Evolutionary conservation across 2,888 invertebrate genomes (phyloP).

Genomic region (Drosophila kokeensis): DNA sequence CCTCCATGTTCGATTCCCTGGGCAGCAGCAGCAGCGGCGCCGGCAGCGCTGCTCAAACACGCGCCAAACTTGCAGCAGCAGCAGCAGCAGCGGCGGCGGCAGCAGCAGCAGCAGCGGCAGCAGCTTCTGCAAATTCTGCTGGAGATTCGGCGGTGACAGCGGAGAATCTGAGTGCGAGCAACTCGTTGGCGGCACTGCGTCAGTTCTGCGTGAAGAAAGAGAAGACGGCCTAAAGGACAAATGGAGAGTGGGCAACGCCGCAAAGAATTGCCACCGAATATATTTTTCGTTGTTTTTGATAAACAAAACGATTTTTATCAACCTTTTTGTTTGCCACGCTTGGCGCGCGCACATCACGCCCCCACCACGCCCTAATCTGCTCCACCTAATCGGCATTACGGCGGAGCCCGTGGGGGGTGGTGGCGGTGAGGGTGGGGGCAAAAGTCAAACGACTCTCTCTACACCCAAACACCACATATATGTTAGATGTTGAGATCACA

Average conservation of each 20-base stretch:
- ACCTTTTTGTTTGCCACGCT: constrained; percentile 78
- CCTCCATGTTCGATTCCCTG: constrained; percentile 95
- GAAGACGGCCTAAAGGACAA: constrained; percentile 83
- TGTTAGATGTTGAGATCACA: constrained; percentile 4
- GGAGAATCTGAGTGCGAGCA: constrained; percentile 87
- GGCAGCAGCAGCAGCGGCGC: constrained; percentile 83
- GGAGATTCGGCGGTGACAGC: constrained; percentile 67
- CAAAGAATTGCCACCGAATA: constrained; percentile 56
- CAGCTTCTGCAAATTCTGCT: background rate
- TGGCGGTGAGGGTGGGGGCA: constrained; percentile 1
- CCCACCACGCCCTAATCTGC: background rate
- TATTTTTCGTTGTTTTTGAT: constrained; percentile 75
- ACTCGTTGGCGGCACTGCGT: constrained; percentile 97
- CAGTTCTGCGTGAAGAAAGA: constrained; percentile 98
- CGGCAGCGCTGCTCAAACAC: constrained; percentile 55
- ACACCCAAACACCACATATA: constrained; percentile 6
- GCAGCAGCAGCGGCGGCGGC: constrained; percentile 45
- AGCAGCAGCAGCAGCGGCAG: background rate
- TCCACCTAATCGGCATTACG: background rate
- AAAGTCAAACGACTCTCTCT: constrained; percentile 27
- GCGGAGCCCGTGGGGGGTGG: background rate
- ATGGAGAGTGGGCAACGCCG: constrained; percentile 35
- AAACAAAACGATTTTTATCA: constrained; percentile 66
- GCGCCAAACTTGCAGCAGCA: constrained; percentile 86
- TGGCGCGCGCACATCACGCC: constrained; percentile 22